These are phyloP conservation scores for Corythoichthys intestinalis DNA, from an alignment of 2,113 vertebrate genomes.

Conservation along the genomic window DNA sequence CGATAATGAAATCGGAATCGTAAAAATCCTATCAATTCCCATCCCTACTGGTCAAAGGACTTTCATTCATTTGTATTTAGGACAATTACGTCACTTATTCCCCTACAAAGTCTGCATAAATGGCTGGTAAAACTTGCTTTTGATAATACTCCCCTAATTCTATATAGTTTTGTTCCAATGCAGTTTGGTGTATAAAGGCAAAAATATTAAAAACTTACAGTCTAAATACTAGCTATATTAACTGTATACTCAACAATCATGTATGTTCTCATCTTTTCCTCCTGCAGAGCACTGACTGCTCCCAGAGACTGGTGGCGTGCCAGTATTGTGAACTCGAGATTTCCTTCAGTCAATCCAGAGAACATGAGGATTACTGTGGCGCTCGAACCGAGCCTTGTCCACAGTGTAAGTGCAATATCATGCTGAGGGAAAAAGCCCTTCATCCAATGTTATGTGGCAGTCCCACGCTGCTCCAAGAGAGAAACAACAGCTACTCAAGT, in stretches of 20 bases:
- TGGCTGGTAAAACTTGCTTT: no score
- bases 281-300: constrained; percentile 77
- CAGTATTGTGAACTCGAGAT: constrained; percentile 90
- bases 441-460: constrained; percentile 80
- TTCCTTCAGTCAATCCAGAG: constrained; percentile 76
- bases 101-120: no score
- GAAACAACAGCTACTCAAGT: constrained; percentile 48
- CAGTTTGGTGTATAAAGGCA: neutral
- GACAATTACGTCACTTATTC: no score
- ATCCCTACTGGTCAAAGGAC: no score
- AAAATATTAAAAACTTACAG: neutral
- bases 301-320: constrained; percentile 80
- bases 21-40: no score
- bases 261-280: constrained; percentile 3
- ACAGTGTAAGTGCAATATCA: constrained; percentile 79
- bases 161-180: neutral
- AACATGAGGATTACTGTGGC: constrained; percentile 91
- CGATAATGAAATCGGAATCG: no score
- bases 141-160: no score
- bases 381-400: constrained; percentile 85
- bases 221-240: neutral
- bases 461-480: constrained; percentile 63
- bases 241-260: neutral
- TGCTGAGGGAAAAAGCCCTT: constrained; percentile 80
- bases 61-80: no score